Evolutionary conservation across 2,888 invertebrate species (phyloP).

Genomic region (Pseudolycoriella hygida): DNA sequence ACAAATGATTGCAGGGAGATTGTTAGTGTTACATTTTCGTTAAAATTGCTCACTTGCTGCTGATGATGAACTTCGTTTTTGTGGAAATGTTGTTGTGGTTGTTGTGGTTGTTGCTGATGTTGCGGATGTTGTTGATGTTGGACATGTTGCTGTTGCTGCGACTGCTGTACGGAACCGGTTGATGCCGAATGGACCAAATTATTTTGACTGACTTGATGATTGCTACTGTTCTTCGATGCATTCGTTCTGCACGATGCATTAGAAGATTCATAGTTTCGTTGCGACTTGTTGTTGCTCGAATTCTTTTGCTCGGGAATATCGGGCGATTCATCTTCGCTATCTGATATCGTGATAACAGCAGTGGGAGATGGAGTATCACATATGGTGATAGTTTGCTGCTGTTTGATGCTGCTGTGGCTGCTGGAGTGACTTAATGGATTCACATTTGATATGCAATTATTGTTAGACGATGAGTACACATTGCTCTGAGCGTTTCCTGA

Average conservation of each 20-base stretch:
- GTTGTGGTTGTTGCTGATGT: conserved; percentile 15
- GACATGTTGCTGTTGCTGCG: conserved; percentile 14
- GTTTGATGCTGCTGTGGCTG: conserved; percentile 4
- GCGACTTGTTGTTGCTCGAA: conserved; percentile 5
- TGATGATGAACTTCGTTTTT: conserved; percentile 8
- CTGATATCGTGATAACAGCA: conserved; percentile 88
- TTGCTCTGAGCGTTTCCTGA: background rate
- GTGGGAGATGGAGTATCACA: conserved; percentile 90
- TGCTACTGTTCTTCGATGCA: background rate
- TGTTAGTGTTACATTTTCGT: background rate
- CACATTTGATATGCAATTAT: background rate
- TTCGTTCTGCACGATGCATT: conserved; percentile 16
- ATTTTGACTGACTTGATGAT: conserved; percentile 5
- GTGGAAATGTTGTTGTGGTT: conserved; percentile 10
- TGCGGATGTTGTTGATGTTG: conserved; percentile 27
- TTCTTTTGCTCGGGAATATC: conserved; percentile 4
- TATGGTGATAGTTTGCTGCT: conserved; percentile 80
- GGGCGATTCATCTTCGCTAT: conserved; percentile 73
- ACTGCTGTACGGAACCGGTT: conserved; percentile 32
- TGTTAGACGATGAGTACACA: conserved; percentile 4
- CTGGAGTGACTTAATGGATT: conserved; percentile 5
- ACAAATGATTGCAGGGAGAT: background rate
- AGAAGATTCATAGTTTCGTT: conserved; percentile 10
- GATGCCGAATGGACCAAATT: conserved; percentile 30
- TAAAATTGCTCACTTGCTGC: no score